Conservation (phyloP, 2,888 invertebrate genomes). For the Sphecodes monilicornis region DNA sequence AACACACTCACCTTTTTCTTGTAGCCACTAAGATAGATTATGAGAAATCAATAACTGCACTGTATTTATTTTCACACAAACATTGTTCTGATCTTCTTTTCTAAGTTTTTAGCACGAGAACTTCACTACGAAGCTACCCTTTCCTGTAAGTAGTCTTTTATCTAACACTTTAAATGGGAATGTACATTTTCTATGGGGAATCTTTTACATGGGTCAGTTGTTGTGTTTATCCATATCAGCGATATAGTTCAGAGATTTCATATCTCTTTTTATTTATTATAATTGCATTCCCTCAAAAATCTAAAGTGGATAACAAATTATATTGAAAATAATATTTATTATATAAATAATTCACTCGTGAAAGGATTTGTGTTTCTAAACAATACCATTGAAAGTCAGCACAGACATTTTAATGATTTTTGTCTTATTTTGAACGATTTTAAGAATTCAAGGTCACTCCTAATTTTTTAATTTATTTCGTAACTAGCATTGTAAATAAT, state of each 20-base stretch:
- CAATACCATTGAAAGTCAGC: background rate
- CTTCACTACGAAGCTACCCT: background rate
- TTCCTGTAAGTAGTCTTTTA: background rate
- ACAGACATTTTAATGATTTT: background rate
- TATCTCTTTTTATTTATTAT: conserved; percentile 5
- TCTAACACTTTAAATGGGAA: background rate
- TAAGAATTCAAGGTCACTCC: background rate
- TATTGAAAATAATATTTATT: background rate
- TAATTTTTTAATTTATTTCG: background rate
- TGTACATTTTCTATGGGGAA: background rate
- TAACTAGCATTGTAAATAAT: background rate
- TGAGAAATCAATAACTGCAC: conserved; percentile 39
- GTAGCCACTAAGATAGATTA: conserved; percentile 14
- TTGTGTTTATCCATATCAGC: conserved; percentile 1
- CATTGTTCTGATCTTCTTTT: conserved; percentile 28
- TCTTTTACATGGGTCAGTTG: background rate
- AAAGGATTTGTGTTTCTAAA: background rate
- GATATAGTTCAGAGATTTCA: background rate
- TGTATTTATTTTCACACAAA: conserved; percentile 40
- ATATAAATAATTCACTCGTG: background rate
- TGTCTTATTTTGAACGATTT: background rate
- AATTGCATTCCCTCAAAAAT: background rate
- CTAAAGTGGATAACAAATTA: background rate
- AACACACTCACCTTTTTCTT: conserved; percentile 5
- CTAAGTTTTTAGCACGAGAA: conserved; percentile 9